These are phyloP conservation scores for Apantesis nais DNA, from an alignment of 2,888 invertebrate genomes.

Conservation along the genomic window DNA sequence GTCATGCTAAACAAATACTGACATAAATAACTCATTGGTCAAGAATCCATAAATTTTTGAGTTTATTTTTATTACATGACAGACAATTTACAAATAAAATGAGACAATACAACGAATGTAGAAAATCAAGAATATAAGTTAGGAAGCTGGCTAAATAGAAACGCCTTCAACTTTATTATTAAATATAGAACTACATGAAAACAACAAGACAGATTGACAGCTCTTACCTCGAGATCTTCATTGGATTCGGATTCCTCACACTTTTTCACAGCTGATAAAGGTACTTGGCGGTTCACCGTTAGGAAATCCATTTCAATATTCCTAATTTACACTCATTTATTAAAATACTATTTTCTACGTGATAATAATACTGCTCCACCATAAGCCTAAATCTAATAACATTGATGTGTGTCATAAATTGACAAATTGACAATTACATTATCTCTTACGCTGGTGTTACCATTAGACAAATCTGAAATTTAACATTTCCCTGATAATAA, in stretches of 20 bases:
- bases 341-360: not conserved
- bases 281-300: constrained; percentile 62
- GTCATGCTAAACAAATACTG: not conserved
- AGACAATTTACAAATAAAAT: not conserved
- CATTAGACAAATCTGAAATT: not conserved
- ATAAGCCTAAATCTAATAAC: too few species aligned
- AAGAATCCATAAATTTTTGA: not conserved
- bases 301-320: constrained; percentile 65
- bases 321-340: constrained; percentile 27
- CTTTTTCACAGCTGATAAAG: constrained; percentile 58
- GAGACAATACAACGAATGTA: not conserved
- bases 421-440: not conserved
- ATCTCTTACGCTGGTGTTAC: not conserved
- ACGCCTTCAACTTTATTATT: not conserved
- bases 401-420: too few species aligned
- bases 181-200: not conserved
- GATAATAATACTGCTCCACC: constrained; percentile 9
- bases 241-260: constrained; percentile 56
- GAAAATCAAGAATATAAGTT: not conserved
- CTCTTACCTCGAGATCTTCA: constrained; percentile 74
- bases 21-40: not conserved
- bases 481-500: not conserved
- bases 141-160: not conserved
- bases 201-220: constrained; percentile 9
- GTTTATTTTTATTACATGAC: not conserved